phyloP scores from a whole-genome alignment of 2,888 invertebrate species.

The Sesia apiformis region DNA sequence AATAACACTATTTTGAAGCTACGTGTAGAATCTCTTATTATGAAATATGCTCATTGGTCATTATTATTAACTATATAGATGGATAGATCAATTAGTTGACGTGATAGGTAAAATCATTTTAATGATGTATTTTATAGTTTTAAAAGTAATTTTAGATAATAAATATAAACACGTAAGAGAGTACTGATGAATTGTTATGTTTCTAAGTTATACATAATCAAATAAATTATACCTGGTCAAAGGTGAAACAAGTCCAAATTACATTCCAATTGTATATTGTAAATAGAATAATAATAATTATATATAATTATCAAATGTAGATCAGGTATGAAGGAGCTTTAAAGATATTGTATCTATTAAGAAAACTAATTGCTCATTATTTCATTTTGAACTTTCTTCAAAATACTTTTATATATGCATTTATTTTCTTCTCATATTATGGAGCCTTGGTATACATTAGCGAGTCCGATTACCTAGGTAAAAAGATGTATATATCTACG shows the following conservation, averaged over 20 bases:
- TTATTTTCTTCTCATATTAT: conserved; percentile 24
- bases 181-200: conserved; percentile 62
- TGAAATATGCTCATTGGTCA: conserved; percentile 35
- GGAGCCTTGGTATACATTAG: no score
- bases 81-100: conserved; percentile 45
- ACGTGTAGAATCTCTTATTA: background rate
- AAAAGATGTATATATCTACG: no score
- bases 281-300: conserved; percentile 38
- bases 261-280: conserved; percentile 69
- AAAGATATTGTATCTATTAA: conserved; percentile 51
- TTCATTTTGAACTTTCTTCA: conserved; percentile 28
- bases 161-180: conserved; percentile 35
- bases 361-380: conserved; percentile 59
- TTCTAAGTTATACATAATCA: conserved; percentile 27
- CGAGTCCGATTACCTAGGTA: no score
- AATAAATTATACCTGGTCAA: conserved; percentile 43
- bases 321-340: conserved; percentile 61
- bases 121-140: conserved; percentile 6
- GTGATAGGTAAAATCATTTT: conserved; percentile 32
- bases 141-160: background rate
- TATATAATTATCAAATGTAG: conserved; percentile 31
- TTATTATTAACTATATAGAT: conserved; percentile 42
- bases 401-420: conserved; percentile 33
- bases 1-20: background rate
- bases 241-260: conserved; percentile 60